Conservation (phyloP, 2,888 invertebrate species). For the Mythimna impura region DNA sequence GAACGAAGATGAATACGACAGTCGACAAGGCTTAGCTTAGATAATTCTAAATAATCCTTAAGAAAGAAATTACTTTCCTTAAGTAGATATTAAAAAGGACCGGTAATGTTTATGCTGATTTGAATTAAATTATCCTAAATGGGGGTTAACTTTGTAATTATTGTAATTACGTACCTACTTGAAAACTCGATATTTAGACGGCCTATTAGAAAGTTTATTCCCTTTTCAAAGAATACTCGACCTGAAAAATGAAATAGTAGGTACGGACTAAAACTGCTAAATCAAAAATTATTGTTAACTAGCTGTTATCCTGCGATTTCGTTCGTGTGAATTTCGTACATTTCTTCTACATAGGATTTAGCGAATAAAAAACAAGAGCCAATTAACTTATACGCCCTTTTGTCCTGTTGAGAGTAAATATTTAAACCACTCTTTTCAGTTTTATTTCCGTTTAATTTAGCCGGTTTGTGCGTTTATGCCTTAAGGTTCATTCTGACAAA, state of each 20-base stretch:
- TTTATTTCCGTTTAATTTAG: too few relatives aligned
- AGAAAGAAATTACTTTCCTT: not conserved
- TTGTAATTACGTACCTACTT: not conserved
- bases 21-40: not conserved
- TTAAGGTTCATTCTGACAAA: too few relatives aligned
- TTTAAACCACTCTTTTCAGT: too few relatives aligned
- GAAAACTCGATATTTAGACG: not conserved
- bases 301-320: too few relatives aligned
- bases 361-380: too few relatives aligned
- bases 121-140: not conserved
- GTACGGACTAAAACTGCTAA: not conserved
- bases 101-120: conserved; percentile 2
- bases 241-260: not conserved
- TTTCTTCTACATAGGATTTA: too few relatives aligned
- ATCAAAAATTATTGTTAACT: not conserved
- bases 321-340: too few relatives aligned
- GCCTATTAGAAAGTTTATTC: conserved; percentile 2
- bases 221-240: not conserved
- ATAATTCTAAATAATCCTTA: not conserved
- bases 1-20: not conserved
- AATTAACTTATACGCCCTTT: too few relatives aligned
- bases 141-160: conserved; percentile 10
- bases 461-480: too few relatives aligned
- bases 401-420: too few relatives aligned
- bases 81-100: not conserved